Evolutionary conservation across 1,140 invertebrate genomes (phyloP), one percentile per base, ranked within the genome.

Genomic region (Philaenus spumarius): DNA sequence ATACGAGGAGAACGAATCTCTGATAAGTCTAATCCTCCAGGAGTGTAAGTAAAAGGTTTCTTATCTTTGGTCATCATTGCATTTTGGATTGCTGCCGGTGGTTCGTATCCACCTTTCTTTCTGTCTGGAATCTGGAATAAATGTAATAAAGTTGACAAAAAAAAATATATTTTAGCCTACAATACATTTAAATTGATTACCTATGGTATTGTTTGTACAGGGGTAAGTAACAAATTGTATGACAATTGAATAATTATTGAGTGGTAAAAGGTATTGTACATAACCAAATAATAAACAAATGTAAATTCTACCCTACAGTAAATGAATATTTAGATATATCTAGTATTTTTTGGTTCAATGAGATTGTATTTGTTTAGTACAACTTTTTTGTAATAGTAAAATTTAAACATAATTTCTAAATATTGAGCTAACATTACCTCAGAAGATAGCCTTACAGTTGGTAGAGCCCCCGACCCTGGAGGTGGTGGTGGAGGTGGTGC

Each of bases 21-120:
- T 0, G 89, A 91, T 22, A 96, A 76, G 72, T 96, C 91, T 43
- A 96, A 78, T 52, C 93, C 93, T 2, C 83, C 83, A 2, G 92
- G 93, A 14, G 92, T 94, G 69, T 96, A 96, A 2, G 93, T 95
- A 71, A 95, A 96, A 1, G 93, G 93, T 69, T 93, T 95, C 72
- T 95, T 96, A 70, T 96, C 93, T 75, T 94, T 93, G 60, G 88
- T 92, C 82, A 93, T 85, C 90, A 95, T 93, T 4, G 92, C 90
- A 67, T 92, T 92, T 68, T 94, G 90, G 24, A 96, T 88, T 46
- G 89, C 90, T 40, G 87, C 83, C 56, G 92, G 93, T 43, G 92
- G 89, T 69, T 90, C 88, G 54, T 73, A 75, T 5, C 58, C 43
- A 37, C 30, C 17, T 71, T 67, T 43, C 66, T 68, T 60, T 37